Percentiles rank a stretch among this genome's conserved stretches.
These are phyloP conservation scores for Mnemiopsis leidyi DNA, from an alignment of 37 sponge, comb jelly and placozoan species.

Conservation along the genomic window DNA sequence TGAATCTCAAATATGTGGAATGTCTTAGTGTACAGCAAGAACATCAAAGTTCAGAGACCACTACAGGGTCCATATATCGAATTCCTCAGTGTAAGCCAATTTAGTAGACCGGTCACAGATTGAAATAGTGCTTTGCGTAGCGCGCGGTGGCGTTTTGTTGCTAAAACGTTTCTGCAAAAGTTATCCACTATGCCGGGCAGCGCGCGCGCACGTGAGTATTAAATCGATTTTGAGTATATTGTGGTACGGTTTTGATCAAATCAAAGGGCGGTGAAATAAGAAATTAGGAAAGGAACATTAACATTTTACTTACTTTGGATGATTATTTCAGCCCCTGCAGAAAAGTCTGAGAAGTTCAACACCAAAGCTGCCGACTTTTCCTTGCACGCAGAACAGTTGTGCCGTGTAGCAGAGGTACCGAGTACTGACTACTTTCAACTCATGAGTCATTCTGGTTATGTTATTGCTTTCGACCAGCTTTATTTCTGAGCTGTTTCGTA, in stretches of 20 bases:
- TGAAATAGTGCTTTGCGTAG: background rate
- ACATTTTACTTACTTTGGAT: too few relatives aligned
- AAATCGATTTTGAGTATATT: too few relatives aligned
- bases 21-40: background rate
- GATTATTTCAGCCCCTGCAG: slow-evolving; percentile 31
- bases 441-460: too few relatives aligned
- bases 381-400: slow-evolving; percentile 58
- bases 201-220: background rate
- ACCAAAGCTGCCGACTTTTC: slow-evolving; percentile 58
- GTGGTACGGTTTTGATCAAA: too few relatives aligned
- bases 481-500: too few relatives aligned
- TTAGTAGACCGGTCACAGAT: background rate
- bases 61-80: background rate
- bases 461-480: too few relatives aligned
- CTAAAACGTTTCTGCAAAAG: background rate
- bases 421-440: too few relatives aligned
- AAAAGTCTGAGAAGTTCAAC: slow-evolving; percentile 57
- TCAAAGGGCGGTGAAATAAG: too few relatives aligned
- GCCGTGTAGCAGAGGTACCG: slow-evolving; percentile 35
- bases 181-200: background rate
- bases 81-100: background rate
- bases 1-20: background rate
- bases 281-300: too few relatives aligned
- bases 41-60: background rate
- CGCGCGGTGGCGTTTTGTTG: background rate